Base-by-base conservation (phyloP, 2,797 vertebrate genomes). In the Manis pentadactyla region DNA sequence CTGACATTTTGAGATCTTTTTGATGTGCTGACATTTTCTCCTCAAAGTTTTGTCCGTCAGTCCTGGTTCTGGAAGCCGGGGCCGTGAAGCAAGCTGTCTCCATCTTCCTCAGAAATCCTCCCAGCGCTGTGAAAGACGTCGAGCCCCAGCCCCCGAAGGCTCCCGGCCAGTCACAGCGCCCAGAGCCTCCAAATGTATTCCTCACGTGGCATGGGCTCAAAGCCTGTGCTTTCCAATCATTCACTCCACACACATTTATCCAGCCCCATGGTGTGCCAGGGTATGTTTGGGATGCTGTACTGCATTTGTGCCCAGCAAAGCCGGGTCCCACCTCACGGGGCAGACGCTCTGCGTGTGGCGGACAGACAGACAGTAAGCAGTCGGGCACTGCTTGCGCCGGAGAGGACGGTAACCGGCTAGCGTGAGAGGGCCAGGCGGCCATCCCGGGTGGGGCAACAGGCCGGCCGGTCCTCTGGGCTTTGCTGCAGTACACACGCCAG, bases 111-210 rank as follows among this genome's bases (percentile, higher is more conserved):
- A 39, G 51, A 71, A 63, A 25, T 17, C n/a, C n/a, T 27, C 25
- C 77, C 68, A 18, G 51, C 9, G 0, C 29, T 2, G 17, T 31
- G 66, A 55, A 46, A 51, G 55, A 14, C 3, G 12, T 46, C 0
- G 0, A n/a, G 8, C 4, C 1, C 1, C 1, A 46, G 31, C 7
- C 17, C 34, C 46, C 34, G 0, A 18, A 15, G 37, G 14, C 31
- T 75, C 75, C 63, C 0, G 0, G 75, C 21, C 34, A 12, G 6
- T 61, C 55, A 13, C 31, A 63, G 11, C 31, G n/a, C 10, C 14
- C 66, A 1, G 31, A 63, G 11, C 49, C 25, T 23, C 55, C 37
- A 27, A 6, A 4, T 34, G 14, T 64, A 51, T 57, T 91, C 39
- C 27, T 63, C 53, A 0, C 1, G 25, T 11, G 7, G 55, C 63